These are phyloP conservation scores for Brenthis hecate DNA, from an alignment of 2,888 invertebrate species.

Conservation along the genomic window DNA sequence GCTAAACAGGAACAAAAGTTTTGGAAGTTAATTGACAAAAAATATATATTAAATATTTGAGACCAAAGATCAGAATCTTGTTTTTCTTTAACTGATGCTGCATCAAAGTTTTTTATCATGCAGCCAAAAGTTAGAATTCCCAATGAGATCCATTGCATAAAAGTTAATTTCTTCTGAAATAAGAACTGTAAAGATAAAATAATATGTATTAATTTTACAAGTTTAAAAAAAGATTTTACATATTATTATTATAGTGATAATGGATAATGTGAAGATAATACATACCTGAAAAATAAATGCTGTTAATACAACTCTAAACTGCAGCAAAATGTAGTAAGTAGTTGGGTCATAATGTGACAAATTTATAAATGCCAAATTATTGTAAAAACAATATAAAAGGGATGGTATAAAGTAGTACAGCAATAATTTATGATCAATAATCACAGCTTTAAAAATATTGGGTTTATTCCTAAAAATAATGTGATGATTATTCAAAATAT, in stretches of 20 bases:
- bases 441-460: conserved; percentile 80
- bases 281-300: conserved; percentile 94
- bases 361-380: conserved; percentile 96
- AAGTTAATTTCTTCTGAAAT: conserved; percentile 90
- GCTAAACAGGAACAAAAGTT: conserved; percentile 96
- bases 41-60: conserved; percentile 81
- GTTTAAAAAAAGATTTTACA: not conserved
- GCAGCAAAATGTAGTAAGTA: conserved; percentile 94
- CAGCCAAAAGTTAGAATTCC: conserved; percentile 93
- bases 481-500: too few species aligned
- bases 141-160: conserved; percentile 95
- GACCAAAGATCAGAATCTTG: conserved; percentile 59
- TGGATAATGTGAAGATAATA: conserved; percentile 11
- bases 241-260: not conserved
- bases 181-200: conserved; percentile 85
- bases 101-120: conserved; percentile 92
- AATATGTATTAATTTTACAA: not conserved
- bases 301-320: conserved; percentile 95
- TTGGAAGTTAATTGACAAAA: conserved; percentile 87
- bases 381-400: conserved; percentile 95
- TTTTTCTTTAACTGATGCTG: conserved; percentile 65
- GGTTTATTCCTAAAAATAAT: conserved; percentile 83
- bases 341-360: conserved; percentile 96
- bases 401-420: conserved; percentile 94
- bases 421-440: conserved; percentile 85